A percentile compares a stretch with the other conserved stretches of the same genome.
Evolutionary conservation across 2,797 vertebrate species (phyloP).

Genomic region (Decapterus maruadsi): DNA sequence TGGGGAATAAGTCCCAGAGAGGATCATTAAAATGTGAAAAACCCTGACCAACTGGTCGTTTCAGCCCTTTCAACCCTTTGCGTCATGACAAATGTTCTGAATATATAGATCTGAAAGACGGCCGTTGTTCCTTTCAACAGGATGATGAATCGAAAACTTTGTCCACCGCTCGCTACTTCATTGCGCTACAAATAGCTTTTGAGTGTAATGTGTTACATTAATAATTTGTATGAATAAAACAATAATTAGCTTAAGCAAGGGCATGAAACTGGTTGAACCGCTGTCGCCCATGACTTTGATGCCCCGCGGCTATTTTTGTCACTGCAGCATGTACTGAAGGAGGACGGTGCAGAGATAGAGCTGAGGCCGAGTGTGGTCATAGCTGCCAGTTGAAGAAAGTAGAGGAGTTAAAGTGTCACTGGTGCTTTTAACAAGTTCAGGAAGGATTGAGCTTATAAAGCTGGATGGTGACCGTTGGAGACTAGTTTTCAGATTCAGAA

Average conservation of each 20-base stretch:
- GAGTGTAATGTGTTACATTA: slow-evolving; percentile 23
- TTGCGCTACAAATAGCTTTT: slow-evolving; percentile 34
- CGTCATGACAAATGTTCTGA: slow-evolving; percentile 72
- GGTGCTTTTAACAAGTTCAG: too few relatives aligned
- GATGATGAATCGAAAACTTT: slow-evolving; percentile 60
- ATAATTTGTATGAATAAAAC: slow-evolving; percentile 46
- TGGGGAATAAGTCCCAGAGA: slow-evolving; percentile 68
- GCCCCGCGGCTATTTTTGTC: slow-evolving; percentile 15
- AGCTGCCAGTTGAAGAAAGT: neutral
- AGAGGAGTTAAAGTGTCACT: neutral
- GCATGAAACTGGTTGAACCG: slow-evolving; percentile 30
- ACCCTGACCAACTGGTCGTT: slow-evolving; percentile 59
- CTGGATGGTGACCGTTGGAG: neutral
- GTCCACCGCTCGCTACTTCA: slow-evolving; percentile 12
- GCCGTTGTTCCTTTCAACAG: slow-evolving; percentile 50
- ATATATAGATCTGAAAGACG: slow-evolving; percentile 62
- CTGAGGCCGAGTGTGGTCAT: neutral
- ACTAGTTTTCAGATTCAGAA: neutral
- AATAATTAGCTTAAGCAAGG: slow-evolving; percentile 43
- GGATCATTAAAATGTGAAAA: slow-evolving; percentile 74
- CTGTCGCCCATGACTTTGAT: slow-evolving; percentile 41
- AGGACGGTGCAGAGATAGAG: neutral
- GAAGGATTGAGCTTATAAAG: neutral
- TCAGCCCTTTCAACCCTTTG: slow-evolving; percentile 64
- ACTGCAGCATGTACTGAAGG: slow-evolving; percentile 3